Percentiles rank a stretch among this genome's conserved stretches.
Evolutionary conservation across 2,888 invertebrate genomes (phyloP).

Genomic region (Micoletzkya japonica): DNA sequence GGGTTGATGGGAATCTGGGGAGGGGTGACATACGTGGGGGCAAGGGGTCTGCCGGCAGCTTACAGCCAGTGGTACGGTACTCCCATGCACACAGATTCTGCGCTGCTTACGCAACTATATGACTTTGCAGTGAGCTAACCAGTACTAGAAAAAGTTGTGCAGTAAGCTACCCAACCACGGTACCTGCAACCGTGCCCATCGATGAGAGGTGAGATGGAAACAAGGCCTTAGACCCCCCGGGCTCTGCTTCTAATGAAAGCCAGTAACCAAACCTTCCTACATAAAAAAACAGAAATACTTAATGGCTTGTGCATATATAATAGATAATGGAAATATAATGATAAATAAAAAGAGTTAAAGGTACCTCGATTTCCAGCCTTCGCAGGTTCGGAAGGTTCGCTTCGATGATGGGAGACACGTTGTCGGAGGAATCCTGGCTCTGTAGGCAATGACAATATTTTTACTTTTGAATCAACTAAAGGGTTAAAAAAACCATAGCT

Average conservation of each 20-base stretch:
- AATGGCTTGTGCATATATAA: no score
- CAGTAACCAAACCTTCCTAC: background rate
- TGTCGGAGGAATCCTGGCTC: background rate
- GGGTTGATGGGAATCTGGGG: conserved; percentile 13
- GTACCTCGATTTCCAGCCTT: conserved; percentile 13
- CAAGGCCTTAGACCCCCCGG: background rate
- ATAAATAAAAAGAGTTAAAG: background rate
- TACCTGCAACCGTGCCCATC: no score
- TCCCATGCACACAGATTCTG: no score
- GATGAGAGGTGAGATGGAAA: background rate
- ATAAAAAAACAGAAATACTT: no score
- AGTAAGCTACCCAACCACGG: no score
- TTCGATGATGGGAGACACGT: conserved; percentile 4
- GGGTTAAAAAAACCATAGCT: background rate
- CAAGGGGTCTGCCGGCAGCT: no score
- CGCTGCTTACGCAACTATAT: no score
- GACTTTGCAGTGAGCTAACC: no score
- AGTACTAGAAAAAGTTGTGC: no score
- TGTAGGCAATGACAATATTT: background rate
- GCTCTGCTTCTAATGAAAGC: background rate
- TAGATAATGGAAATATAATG: background rate
- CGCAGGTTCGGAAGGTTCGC: background rate
- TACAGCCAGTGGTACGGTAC: no score
- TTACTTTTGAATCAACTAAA: background rate
- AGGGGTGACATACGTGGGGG: background rate